Conservation (phyloP, 2,888 invertebrate genomes). For the Hetaerina titia region DNA sequence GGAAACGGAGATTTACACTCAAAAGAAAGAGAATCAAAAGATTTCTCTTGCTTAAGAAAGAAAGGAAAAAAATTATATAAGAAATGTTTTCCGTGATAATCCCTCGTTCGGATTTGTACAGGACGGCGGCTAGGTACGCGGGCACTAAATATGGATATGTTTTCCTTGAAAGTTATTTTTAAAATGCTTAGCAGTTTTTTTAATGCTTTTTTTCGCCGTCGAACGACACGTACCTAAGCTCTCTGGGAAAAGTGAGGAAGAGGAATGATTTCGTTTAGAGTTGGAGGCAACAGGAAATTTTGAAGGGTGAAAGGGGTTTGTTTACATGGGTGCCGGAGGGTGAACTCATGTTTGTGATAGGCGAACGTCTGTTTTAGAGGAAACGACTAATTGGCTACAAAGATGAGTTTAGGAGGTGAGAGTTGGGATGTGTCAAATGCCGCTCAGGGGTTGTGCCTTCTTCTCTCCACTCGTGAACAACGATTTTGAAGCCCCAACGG, state of each 20-base stretch:
- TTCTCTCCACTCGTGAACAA: too few relatives aligned
- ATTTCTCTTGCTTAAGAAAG: background rate
- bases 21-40: background rate
- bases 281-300: background rate
- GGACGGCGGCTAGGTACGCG: background rate
- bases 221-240: background rate
- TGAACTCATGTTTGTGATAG: too few relatives aligned
- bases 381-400: too few relatives aligned
- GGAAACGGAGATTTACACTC: background rate
- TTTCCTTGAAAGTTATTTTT: background rate
- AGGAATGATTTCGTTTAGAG: background rate
- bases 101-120: background rate
- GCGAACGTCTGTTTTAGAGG: too few relatives aligned
- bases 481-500: too few relatives aligned
- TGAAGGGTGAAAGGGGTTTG: background rate
- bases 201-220: background rate
- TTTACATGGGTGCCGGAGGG: too few relatives aligned
- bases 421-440: too few relatives aligned
- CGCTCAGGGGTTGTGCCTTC: too few relatives aligned
- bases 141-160: too few relatives aligned
- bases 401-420: too few relatives aligned
- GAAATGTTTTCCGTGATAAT: background rate
- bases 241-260: background rate
- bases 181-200: background rate
- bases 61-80: too few relatives aligned